Evolutionary conservation across 2,888 invertebrate genomes (phyloP).

Genomic region (Phragmatobia fuliginosa): DNA sequence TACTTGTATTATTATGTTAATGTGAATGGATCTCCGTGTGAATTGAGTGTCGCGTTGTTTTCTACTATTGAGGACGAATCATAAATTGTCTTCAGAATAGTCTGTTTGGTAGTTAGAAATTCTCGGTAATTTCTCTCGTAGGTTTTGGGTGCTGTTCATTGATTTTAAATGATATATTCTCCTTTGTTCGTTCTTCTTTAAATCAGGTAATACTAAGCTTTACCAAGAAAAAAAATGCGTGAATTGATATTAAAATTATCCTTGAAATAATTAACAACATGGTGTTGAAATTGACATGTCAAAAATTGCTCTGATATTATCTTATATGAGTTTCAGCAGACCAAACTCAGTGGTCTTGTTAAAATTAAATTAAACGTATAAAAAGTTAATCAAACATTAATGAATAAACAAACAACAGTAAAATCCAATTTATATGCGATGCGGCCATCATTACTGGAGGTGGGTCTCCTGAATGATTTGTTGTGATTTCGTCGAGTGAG

Average conservation of each 20-base stretch:
- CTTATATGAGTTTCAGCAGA: conserved; percentile 20
- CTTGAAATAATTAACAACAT: neutral
- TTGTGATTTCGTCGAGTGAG: conserved; percentile 83
- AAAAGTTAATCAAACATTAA: conserved; percentile 59
- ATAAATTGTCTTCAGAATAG: conserved; percentile 51
- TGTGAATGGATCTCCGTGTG: conserved; percentile 60
- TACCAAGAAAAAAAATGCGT: no score
- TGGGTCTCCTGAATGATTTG: conserved; percentile 84
- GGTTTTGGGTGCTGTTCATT: conserved; percentile 16
- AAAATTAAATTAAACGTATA: conserved; percentile 49
- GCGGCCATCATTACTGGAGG: conserved; percentile 83
- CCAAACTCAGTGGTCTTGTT: conserved; percentile 28
- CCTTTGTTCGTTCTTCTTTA: neutral
- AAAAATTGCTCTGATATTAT: conserved; percentile 28
- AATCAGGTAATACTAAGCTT: no score
- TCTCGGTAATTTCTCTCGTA: conserved; percentile 22
- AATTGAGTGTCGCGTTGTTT: conserved; percentile 52
- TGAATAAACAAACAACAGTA: conserved; percentile 70
- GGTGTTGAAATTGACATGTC: neutral
- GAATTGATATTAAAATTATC: neutral
- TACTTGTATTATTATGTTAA: conserved; percentile 53
- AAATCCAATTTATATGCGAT: conserved; percentile 79
- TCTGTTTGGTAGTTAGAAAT: conserved; percentile 24
- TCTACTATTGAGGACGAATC: conserved; percentile 49
- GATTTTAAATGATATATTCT: conserved; percentile 14